Evolutionary conservation across 2,113 vertebrate genomes (phyloP), one percentile per base, ranked within the genome.

Genomic region (Periophthalmus modestus): DNA sequence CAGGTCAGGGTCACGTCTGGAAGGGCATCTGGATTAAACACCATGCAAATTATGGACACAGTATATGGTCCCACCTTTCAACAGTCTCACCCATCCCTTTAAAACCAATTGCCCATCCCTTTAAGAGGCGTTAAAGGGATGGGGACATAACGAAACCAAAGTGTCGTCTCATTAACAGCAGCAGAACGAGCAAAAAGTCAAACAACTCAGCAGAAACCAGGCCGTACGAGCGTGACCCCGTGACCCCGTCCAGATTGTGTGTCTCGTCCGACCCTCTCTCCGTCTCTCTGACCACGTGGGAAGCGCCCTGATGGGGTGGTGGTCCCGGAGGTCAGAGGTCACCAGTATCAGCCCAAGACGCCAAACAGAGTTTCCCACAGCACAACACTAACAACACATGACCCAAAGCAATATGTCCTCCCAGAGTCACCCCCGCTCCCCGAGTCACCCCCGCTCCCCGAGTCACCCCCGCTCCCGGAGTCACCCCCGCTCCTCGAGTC

Each of bases 351-450:
- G 62, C 24, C 24, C 6, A 11, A 62, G 59, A 43, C 62, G 28
- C 59, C 62, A 43, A 14, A 66, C 72, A 75, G 66, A n/a, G n/a
- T n/a, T 90, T 92, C 91, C 89, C 92, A 92, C 91, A 92, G 87
- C 84, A 75, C 78, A 77, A 84, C 47, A 62, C 75, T 58, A n/a
- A 62, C 69, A 75, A 80, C 80, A 81, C 80, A 89, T 89, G 87
- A 90, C 84, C 86, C 78, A 86, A 88, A 90, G 28, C 86, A 91
- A 85, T 90, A 92, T 84, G 87, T 90, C 89, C 90, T 86, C 79
- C 71, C 74, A 77, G 46, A 81, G 67, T 68, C 81, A 82, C 50
- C 73, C 79, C 77, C 75, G 61, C 28, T n/a, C n/a, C n/a, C n/a
- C n/a, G n/a, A n/a, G n/a, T n/a, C n/a, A n/a, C n/a, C 28, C 28